Conservation (phyloP, 2,113 vertebrate species). For the Mastomys coucha region DNA sequence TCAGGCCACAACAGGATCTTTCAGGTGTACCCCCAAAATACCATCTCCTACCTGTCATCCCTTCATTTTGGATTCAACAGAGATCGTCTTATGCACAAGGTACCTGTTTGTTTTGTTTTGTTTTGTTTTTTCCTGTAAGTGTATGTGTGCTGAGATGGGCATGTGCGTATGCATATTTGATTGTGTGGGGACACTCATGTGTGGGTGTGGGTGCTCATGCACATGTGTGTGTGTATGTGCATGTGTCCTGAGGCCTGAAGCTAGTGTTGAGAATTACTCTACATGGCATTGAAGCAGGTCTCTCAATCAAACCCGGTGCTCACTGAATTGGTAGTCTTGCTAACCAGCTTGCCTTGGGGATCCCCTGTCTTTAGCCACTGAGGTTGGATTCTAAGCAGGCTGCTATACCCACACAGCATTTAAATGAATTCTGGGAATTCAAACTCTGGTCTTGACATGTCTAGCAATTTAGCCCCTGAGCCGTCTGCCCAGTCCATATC, state of each 20-base stretch:
- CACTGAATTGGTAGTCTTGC: neutral
- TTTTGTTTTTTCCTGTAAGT: neutral
- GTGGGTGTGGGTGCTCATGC: neutral
- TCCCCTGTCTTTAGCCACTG: neutral
- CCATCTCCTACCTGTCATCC: slow-evolving; percentile 75
- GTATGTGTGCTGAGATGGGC: neutral
- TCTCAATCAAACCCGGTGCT: neutral
- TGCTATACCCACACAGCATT: neutral
- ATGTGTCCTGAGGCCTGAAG: neutral
- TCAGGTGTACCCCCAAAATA: slow-evolving; percentile 81
- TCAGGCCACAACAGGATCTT: slow-evolving; percentile 78
- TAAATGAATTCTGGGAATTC: neutral
- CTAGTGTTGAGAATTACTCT: neutral
- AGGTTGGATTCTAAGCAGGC: neutral
- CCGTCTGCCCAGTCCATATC: neutral
- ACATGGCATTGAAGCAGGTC: accelerated
- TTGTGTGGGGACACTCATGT: neutral
- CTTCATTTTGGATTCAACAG: slow-evolving; percentile 75
- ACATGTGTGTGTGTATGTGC: neutral
- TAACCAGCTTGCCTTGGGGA: neutral
- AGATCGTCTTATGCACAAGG: slow-evolving; percentile 61
- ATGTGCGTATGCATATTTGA: too few relatives aligned
- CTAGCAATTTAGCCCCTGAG: neutral
- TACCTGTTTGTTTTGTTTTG: slow-evolving; percentile 27
- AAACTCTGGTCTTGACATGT: neutral